Evolutionary conservation across 2,888 invertebrate species (phyloP).

Genomic region (Oxycera nigricornis): DNA sequence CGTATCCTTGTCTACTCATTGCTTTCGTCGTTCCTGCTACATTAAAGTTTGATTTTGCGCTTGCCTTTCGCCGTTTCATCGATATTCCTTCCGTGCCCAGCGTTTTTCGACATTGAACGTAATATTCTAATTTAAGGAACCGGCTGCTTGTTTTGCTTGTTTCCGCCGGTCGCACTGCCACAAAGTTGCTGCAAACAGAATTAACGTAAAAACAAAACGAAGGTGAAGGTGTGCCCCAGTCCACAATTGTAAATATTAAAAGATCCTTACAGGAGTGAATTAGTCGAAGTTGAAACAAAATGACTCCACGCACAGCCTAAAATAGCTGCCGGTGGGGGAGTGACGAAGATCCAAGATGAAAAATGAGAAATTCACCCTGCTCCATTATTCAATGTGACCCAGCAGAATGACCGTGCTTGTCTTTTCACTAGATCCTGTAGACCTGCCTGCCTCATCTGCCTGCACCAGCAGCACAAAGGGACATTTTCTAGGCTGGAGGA

Average conservation of each 20-base stretch:
- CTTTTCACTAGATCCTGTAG: neutral
- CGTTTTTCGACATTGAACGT: too few species aligned
- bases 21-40: too few species aligned
- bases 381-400: conserved; percentile 8
- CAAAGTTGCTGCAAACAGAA: neutral
- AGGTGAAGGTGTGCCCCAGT: neutral
- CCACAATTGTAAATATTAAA: conserved; percentile 11
- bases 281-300: conserved; percentile 8
- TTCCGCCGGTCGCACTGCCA: too few species aligned
- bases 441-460: neutral
- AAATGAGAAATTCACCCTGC: neutral
- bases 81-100: too few species aligned
- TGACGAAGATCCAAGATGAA: neutral
- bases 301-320: neutral
- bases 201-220: neutral
- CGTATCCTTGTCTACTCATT: too few species aligned
- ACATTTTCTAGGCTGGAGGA: too few species aligned
- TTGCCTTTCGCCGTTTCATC: too few species aligned
- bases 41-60: too few species aligned
- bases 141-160: neutral
- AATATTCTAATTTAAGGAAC: conserved; percentile 27
- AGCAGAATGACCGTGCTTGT: neutral
- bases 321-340: neutral
- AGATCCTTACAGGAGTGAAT: conserved; percentile 13
- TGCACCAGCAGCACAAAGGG: too few species aligned